These are phyloP conservation scores for Tympanoctomys barrerae DNA, from an alignment of 2,797 vertebrate species.

Conservation along the genomic window DNA sequence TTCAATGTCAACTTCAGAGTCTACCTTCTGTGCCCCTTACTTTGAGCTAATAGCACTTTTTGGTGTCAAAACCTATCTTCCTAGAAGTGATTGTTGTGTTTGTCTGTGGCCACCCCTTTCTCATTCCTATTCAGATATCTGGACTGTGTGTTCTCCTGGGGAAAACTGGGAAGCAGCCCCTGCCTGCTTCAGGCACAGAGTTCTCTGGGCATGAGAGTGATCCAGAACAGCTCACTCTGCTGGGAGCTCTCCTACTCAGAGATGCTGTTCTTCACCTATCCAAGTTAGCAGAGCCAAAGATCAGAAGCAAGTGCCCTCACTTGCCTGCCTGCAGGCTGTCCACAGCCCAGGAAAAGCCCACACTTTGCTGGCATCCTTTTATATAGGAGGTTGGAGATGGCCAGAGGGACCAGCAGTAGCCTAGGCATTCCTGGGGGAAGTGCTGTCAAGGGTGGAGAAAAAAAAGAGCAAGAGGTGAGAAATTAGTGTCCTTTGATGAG, in stretches of 20 bases:
- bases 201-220: constrained; percentile 13
- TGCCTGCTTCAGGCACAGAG: neutral
- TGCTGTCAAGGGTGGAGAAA: neutral
- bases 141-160: constrained; percentile 23
- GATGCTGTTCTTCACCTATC: constrained; percentile 5
- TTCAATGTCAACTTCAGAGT: constrained; percentile 20
- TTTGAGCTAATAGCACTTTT: constrained; percentile 18
- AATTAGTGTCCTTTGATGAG: constrained; percentile 26
- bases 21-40: neutral
- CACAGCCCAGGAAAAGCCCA: neutral
- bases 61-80: constrained; percentile 47
- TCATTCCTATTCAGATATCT: constrained; percentile 35
- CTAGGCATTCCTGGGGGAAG: neutral
- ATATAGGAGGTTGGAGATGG: constrained; percentile 39
- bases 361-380: neutral
- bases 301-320: constrained; percentile 34
- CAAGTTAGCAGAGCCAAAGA: constrained; percentile 71
- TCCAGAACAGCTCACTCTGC: constrained; percentile 38
- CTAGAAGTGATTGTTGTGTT: constrained; percentile 27
- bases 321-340: neutral
- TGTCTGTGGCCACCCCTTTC: neutral
- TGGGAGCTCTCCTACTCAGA: neutral
- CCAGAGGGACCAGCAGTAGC: neutral
- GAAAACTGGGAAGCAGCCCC: constrained; percentile 36
- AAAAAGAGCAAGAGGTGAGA: neutral